Base-by-base conservation (phyloP, 2,888 invertebrate genomes). In the Plusia festucae region DNA sequence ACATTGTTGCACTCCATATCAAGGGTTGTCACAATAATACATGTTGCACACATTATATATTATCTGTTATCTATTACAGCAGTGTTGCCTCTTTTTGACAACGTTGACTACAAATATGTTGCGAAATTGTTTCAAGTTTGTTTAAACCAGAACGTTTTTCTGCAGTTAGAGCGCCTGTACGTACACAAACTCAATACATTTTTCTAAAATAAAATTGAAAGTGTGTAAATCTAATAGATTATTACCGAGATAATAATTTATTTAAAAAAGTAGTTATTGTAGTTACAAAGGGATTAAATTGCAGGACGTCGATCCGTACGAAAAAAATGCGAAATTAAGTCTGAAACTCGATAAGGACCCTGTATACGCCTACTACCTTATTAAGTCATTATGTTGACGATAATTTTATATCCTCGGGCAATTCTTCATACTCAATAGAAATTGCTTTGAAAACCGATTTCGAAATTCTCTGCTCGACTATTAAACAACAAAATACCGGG, bases 391-490 rank as follows among this genome's bases (percentile, higher is more conserved):
- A 74, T 30, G 15, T 22, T 18, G 2, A 61, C 68, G 22, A 49
- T 74, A 73, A 74, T 73, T 77, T 56, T 13, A 58, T 77, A 55
- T 59, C 73, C 73, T 18, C 55, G 0, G 60, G 73, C 73, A 67
- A 53, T 60, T 18, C 6, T 27, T 4, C 40, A 34, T 57, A 65
- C 24, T 30, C 22, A 24, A 15, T 55, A 20, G 4, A 65, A 62
- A 61, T 59, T 27, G 7, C 6, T 3, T 30, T 22, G 44, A 27
- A 61, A 57, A 32, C 20, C 53, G 30, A 57, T 52, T 57, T 32
- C 0, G 27, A 72, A 71, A 57, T 46, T 34, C 22, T 20, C 13
- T 9, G 15, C 49, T 65, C 34, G 8, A 60, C 54, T 32, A 60
- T 53, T 27, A 60, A 68, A 46, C 51, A 55, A 58, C 2, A 54